Percentiles rank a stretch among this genome's conserved stretches.
Conservation (phyloP, 2,797 vertebrate genomes). For the Sciaenops ocellatus region DNA sequence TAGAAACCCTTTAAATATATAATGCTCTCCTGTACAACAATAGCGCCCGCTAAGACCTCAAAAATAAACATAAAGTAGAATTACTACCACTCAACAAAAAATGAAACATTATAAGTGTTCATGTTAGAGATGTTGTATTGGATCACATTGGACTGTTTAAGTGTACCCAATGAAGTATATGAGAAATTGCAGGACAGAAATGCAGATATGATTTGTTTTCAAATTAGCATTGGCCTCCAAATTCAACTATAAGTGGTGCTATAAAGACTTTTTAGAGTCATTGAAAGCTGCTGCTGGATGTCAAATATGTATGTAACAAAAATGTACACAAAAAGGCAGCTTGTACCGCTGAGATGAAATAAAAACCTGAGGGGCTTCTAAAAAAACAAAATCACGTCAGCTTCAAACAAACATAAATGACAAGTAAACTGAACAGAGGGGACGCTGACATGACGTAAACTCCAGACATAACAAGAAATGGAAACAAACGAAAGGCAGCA, state of each 20-base stretch:
- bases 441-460: background rate
- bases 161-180: too few relatives aligned
- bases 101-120: too few relatives aligned
- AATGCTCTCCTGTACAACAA: too few relatives aligned
- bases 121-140: too few relatives aligned
- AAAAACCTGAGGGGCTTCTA: background rate
- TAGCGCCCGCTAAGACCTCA: too few relatives aligned
- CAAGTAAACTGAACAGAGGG: background rate
- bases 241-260: background rate
- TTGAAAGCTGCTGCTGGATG: background rate
- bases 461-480: background rate
- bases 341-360: background rate
- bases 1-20: too few relatives aligned
- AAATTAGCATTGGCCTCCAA: background rate
- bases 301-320: background rate
- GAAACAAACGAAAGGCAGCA: constrained; percentile 24
- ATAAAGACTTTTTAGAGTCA: background rate
- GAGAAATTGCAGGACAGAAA: too few relatives aligned
- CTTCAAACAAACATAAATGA: background rate
- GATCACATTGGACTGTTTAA: too few relatives aligned
- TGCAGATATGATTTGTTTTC: background rate
- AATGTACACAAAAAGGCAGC: background rate
- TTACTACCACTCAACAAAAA: too few relatives aligned
- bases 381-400: background rate
- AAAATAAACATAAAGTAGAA: too few relatives aligned